phyloP scores from a whole-genome alignment of 2,797 vertebrate species.

The Emys orbicularis region DNA sequence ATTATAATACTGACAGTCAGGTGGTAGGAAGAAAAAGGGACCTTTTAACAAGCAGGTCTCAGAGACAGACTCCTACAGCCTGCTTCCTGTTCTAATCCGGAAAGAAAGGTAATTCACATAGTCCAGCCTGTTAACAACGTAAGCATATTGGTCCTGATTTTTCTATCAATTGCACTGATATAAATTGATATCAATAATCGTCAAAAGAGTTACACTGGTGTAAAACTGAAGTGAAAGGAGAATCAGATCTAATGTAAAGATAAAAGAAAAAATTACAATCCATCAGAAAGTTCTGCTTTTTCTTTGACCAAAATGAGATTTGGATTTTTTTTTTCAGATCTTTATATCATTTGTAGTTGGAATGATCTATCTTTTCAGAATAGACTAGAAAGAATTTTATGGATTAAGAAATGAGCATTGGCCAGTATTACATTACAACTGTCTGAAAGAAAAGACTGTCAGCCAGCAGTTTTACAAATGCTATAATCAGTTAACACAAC shows the following conservation, averaged over 20 bases:
- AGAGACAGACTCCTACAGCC: not conserved
- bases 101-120: not conserved
- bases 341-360: slow-evolving; percentile 34
- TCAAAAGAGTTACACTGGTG: not conserved
- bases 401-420: not conserved
- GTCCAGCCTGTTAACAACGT: not conserved
- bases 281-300: not conserved
- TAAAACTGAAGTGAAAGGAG: not conserved
- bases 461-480: not conserved
- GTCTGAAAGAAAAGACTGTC: not conserved
- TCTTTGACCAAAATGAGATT: not conserved
- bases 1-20: not conserved
- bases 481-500: not conserved
- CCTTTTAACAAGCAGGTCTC: not conserved
- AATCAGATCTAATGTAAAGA: not conserved
- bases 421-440: not conserved
- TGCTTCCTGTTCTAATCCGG: not conserved
- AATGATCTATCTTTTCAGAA: not conserved
- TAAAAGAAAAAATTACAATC: not conserved
- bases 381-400: not conserved
- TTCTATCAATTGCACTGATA: not conserved
- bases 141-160: not conserved
- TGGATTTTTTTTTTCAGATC: not conserved
- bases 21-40: not conserved
- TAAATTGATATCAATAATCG: not conserved